These are phyloP conservation scores for Onychorhynchus coronatus DNA, from an alignment of 2,113 vertebrate genomes.

Conservation along the genomic window DNA sequence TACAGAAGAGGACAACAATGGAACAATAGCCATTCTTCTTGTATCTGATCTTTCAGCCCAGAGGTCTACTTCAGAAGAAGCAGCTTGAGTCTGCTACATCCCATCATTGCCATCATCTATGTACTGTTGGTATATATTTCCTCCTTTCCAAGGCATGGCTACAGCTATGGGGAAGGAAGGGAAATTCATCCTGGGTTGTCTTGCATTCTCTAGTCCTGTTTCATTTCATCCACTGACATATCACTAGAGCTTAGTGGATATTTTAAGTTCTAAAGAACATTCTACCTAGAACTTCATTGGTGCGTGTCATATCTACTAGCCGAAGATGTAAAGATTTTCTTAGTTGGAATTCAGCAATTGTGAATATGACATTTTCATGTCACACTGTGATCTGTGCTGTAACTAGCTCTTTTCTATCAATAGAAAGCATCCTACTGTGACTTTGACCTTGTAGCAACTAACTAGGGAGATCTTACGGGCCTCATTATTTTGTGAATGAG, in stretches of 20 bases:
- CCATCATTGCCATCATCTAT: fast-evolving
- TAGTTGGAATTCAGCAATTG: not conserved
- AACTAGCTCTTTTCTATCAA: not conserved
- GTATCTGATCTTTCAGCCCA: not conserved
- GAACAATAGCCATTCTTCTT: not conserved
- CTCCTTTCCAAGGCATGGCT: not conserved
- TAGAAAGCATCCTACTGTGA: not conserved
- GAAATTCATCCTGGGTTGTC: not conserved
- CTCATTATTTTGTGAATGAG: not conserved
- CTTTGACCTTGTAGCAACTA: not conserved
- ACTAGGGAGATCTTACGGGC: not conserved
- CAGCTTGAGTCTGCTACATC: not conserved
- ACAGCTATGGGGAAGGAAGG: not conserved
- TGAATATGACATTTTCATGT: not conserved
- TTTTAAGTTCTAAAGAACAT: not conserved
- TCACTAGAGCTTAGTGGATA: not conserved
- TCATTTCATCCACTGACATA: not conserved
- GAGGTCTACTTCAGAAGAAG: not conserved
- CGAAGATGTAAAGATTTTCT: not conserved
- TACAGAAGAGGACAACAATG: not conserved
- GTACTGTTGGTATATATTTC: not conserved
- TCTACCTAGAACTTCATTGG: not conserved
- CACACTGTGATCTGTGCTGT: not conserved
- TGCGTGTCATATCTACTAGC: not conserved
- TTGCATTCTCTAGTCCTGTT: not conserved